Base-by-base conservation (phyloP, 2,797 vertebrate species). In the Peromyscus eremicus region DNA sequence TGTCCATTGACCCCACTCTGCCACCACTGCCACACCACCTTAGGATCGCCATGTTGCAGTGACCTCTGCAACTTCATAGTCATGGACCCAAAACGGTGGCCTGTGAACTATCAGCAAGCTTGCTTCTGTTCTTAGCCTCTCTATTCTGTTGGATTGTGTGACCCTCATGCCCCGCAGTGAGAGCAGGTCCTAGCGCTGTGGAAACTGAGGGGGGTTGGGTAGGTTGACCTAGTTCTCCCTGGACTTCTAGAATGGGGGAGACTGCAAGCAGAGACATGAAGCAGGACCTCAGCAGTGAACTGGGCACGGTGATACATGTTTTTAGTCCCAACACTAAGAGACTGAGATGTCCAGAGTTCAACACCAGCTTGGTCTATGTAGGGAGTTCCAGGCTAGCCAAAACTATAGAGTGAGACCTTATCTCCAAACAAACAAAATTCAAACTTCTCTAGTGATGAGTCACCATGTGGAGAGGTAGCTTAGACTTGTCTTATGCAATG, bases 231-330 rank as follows among this genome's bases (percentile, higher is more conserved):
- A 71, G 34, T 57, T 62, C 13, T 84, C 85, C 57, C 29, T 89
- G 57, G 32, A 46, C 84, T 94, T 95, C 32, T 89, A 94, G 66
- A 90, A 92, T 84, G 52, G 13, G 55, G n/a, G n/a, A 34, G 55
- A 55, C 12, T 17, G 6, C 55, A 1, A 83, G 14, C 25, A 82
- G 79, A 91, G 77, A 82, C 46, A 75, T 12, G 71, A 96, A 73
- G 49, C 73, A 88, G 80, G 79, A 55, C 19, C 46, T 88, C 76
- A 73, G 46, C 92, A 60, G 43, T 29, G 25, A 83, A 29, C 23
- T n/a, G 17, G 32, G 32, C 32, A 34, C n/a, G 49, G 68, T 81
- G 8, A 49, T 32, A 6, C 34, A 6, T 10, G 2, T 23, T 52
- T 80, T 34, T 13, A 57, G 52, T 21, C 19, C 4, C 49, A 21